Percentiles rank a stretch among this genome's conserved stretches.
Evolutionary conservation across 2,797 vertebrate species (phyloP).

Genomic region (Macropus fuliginosus): DNA sequence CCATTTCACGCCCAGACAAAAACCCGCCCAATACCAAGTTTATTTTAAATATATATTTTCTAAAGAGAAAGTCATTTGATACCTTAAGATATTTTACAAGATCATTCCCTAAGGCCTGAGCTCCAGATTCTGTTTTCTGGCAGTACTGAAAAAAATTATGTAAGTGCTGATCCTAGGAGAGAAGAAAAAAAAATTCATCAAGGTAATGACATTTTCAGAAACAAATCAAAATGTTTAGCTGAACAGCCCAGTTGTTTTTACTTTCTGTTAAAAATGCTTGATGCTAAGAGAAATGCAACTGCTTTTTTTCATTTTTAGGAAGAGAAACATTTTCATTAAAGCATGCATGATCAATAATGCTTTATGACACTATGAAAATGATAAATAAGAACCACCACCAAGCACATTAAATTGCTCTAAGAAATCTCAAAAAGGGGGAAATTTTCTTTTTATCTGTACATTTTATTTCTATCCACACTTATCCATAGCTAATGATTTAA

Average conservation of each 20-base stretch:
- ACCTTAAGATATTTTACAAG: slow-evolving; percentile 99
- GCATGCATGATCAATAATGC: background rate
- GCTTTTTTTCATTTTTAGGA: background rate
- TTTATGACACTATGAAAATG: background rate
- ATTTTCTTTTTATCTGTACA: background rate
- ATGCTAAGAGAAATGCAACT: background rate
- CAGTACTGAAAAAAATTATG: slow-evolving; percentile 99
- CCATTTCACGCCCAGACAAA: background rate
- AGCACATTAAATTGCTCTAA: background rate
- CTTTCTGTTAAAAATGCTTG: background rate
- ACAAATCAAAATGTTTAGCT: background rate
- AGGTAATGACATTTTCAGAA: background rate
- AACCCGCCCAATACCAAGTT: slow-evolving; percentile 14
- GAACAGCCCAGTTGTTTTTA: background rate
- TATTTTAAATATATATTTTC: slow-evolving; percentile 13
- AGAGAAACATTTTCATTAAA: background rate
- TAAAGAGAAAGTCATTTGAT: slow-evolving; percentile 66
- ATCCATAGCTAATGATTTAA: background rate
- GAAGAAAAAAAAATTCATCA: slow-evolving; percentile 32
- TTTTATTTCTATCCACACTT: background rate
- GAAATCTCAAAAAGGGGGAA: slow-evolving; percentile 10
- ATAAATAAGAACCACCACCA: background rate
- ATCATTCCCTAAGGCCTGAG: slow-evolving; percentile 91
- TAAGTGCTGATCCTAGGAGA: slow-evolving; percentile 94
- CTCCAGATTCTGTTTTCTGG: slow-evolving; percentile 92